Percentiles rank a stretch among this genome's conserved stretches.
These are phyloP conservation scores for Brachionus manjavacas DNA, from an alignment of 1,140 invertebrate species.

Conservation along the genomic window DNA sequence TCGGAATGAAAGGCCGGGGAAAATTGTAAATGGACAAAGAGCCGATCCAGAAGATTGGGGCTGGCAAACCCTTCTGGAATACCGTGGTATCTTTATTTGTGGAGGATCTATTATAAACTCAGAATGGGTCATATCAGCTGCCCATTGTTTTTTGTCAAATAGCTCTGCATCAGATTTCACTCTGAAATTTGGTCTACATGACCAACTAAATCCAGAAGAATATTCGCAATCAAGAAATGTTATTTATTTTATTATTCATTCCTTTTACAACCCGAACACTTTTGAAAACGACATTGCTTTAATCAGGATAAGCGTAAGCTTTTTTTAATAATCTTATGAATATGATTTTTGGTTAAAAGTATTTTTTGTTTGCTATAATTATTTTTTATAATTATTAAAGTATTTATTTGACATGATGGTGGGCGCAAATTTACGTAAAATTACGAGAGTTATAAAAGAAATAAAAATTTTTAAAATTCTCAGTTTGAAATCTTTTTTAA, in stretches of 20 bases:
- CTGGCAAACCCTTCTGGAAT: slow-evolving; percentile 4
- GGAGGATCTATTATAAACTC: slow-evolving; percentile 63
- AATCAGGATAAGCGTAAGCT: slow-evolving; percentile 14
- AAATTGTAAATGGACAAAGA: slow-evolving; percentile 3
- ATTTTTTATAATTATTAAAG: too few species aligned
- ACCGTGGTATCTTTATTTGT: neutral
- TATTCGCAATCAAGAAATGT: neutral
- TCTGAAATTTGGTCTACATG: neutral
- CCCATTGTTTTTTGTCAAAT: slow-evolving; percentile 61
- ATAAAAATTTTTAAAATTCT: too few species aligned
- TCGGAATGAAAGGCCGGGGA: neutral
- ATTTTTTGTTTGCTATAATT: too few species aligned
- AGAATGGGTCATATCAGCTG: slow-evolving; percentile 66
- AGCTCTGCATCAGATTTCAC: neutral
- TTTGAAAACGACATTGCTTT: slow-evolving; percentile 35
- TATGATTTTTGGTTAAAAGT: too few species aligned
- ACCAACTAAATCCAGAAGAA: neutral
- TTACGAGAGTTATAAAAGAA: too few species aligned
- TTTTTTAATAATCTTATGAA: too few species aligned
- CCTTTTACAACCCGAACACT: neutral
- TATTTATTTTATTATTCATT: neutral
- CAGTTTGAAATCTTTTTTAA: too few species aligned
- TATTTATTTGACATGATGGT: too few species aligned
- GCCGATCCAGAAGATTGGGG: slow-evolving; percentile 36
- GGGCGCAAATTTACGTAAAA: too few species aligned